A percentile compares a stretch with the other conserved stretches of the same genome.
Conservation (phyloP, 2,888 invertebrate genomes). For the Selenia dentaria region DNA sequence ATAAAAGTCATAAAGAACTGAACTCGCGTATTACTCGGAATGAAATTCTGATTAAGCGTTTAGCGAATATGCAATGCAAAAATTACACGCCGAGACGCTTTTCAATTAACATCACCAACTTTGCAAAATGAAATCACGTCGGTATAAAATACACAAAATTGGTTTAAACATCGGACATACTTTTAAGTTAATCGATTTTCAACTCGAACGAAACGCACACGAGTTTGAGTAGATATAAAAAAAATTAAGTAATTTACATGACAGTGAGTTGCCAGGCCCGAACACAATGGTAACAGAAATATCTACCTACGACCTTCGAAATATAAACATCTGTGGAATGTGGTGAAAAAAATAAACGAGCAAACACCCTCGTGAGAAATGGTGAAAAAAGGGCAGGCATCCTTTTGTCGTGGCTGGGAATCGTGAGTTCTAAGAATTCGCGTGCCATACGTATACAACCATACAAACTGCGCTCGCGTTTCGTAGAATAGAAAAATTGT, state of each 20-base stretch:
- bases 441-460: conserved; percentile 67
- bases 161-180: conserved; percentile 19
- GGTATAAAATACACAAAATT: neutral
- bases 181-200: no score
- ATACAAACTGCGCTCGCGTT: conserved; percentile 52
- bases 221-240: conserved; percentile 1
- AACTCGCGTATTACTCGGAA: neutral
- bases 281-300: conserved; percentile 32
- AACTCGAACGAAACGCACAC: no score
- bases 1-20: conserved; percentile 11
- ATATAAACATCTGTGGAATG: conserved; percentile 77
- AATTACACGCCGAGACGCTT: conserved; percentile 16
- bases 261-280: conserved; percentile 3
- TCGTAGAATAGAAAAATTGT: conserved; percentile 49
- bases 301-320: conserved; percentile 67
- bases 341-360: conserved; percentile 54
- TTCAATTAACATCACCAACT: conserved; percentile 28
- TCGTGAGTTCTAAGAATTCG: conserved; percentile 77
- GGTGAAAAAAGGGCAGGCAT: conserved; percentile 55
- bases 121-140: conserved; percentile 21
- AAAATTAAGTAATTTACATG: conserved; percentile 16
- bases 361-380: conserved; percentile 73
- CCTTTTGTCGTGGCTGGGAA: conserved; percentile 72
- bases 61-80: conserved; percentile 17
- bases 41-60: conserved; percentile 17